A percentile compares a stretch with the other conserved stretches of the same genome.
phyloP scores from a whole-genome alignment of 2,797 vertebrate species.

The Adelosebastes latens region DNA sequence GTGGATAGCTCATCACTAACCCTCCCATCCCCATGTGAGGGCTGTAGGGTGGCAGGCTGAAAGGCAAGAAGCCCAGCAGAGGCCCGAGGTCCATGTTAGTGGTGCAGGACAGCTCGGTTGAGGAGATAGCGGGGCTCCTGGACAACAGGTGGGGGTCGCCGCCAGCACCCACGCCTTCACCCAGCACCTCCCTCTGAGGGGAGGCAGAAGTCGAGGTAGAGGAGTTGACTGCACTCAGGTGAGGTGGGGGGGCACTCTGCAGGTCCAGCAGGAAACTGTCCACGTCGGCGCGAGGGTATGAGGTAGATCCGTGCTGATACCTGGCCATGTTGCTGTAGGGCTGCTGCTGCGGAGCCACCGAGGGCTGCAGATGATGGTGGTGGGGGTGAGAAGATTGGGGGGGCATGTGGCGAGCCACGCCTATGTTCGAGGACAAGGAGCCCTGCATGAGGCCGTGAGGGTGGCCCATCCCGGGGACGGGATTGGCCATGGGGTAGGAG shows the following conservation, averaged over 20 bases:
- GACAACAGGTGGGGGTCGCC: constrained; percentile 86
- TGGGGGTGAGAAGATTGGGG: constrained; percentile 84
- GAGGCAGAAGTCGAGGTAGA: constrained; percentile 84
- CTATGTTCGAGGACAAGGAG: constrained; percentile 86
- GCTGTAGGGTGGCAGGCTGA: constrained; percentile 92
- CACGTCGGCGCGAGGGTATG: constrained; percentile 94
- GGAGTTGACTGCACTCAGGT: constrained; percentile 84
- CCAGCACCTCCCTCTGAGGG: constrained; percentile 85
- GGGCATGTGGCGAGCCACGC: constrained; percentile 90
- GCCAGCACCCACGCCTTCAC: constrained; percentile 68
- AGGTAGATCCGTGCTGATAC: constrained; percentile 96
- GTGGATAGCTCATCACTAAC: constrained; percentile 93
- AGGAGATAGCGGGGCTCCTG: constrained; percentile 88
- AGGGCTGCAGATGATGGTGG: constrained; percentile 80
- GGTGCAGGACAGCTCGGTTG: constrained; percentile 91
- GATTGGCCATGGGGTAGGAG: constrained; percentile 87
- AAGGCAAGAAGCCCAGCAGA: constrained; percentile 93
- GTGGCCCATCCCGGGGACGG: constrained; percentile 87
- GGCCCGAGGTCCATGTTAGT: constrained; percentile 97
- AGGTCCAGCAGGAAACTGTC: constrained; percentile 97
- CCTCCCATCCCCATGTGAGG: constrained; percentile 90
- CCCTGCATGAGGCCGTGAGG: constrained; percentile 88
- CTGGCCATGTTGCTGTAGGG: constrained; percentile 86
- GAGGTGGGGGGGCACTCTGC: constrained; percentile 89
- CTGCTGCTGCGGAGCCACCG: constrained; percentile 72